Conservation (phyloP, 2,113 vertebrate species). For the Vombatus ursinus region DNA sequence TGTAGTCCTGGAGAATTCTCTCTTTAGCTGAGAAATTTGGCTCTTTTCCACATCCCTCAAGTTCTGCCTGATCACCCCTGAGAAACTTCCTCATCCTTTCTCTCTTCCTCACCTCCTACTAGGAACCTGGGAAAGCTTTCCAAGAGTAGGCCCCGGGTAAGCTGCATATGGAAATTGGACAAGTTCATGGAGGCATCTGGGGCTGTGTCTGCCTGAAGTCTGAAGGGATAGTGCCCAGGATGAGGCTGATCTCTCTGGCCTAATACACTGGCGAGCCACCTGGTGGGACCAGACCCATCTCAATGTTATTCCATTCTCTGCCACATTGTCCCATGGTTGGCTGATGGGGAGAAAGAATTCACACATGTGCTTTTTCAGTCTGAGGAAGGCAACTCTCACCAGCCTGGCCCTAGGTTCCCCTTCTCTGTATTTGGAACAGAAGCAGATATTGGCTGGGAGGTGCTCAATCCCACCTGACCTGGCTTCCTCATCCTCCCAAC, state of each 20-base stretch:
- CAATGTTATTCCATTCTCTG: neutral
- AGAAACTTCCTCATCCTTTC: neutral
- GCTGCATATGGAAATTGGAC: neutral
- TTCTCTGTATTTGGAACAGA: neutral
- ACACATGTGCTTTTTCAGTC: neutral
- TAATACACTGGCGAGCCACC: neutral
- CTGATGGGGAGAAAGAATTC: neutral
- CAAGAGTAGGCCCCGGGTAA: neutral
- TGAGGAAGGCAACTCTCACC: neutral
- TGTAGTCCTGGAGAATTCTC: neutral
- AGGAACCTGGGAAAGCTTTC: neutral
- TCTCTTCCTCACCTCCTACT: neutral
- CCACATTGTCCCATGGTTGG: fast-evolving
- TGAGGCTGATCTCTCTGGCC: neutral
- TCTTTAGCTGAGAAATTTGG: neutral
- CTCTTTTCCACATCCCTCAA: neutral
- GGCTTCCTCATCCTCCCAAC: neutral
- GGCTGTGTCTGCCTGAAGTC: neutral
- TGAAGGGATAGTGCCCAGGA: neutral
- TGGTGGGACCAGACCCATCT: neutral
- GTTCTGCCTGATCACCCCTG: neutral
- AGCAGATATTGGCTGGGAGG: neutral
- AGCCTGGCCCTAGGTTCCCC: neutral
- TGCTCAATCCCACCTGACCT: neutral
- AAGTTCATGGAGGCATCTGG: neutral